Evolutionary conservation across 1,140 invertebrate species (phyloP).

Genomic region (Bombus superbus): DNA sequence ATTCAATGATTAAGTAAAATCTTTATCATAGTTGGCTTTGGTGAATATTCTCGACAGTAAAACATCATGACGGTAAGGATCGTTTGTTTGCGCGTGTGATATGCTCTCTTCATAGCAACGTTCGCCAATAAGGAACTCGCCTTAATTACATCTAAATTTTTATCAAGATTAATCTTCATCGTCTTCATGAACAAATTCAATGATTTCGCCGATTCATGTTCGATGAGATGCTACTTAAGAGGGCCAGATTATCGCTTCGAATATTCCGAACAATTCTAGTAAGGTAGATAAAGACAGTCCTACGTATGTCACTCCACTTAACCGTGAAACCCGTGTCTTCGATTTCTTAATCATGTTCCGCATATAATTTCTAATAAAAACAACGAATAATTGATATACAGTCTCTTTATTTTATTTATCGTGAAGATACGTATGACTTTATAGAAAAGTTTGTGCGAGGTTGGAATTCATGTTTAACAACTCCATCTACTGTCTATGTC

Average conservation of each 20-base stretch:
- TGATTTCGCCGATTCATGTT: conserved; percentile 52
- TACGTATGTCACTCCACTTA: not conserved
- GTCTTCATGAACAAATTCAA: conserved; percentile 69
- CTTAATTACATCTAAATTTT: conserved; percentile 34
- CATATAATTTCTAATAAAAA: not conserved
- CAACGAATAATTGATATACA: no score
- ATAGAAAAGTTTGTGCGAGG: not conserved
- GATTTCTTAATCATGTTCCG: not conserved
- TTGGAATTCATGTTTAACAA: not conserved
- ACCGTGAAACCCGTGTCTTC: not conserved
- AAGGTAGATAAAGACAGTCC: conserved; percentile 57
- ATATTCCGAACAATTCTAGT: conserved; percentile 54
- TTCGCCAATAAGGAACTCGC: conserved; percentile 37
- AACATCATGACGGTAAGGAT: conserved; percentile 55
- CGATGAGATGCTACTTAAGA: conserved; percentile 77
- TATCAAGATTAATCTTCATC: conserved; percentile 36
- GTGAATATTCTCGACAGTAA: conserved; percentile 39
- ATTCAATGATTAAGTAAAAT: not conserved
- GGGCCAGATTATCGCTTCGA: conserved; percentile 52
- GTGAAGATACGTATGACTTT: not conserved
- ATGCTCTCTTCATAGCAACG: conserved; percentile 57
- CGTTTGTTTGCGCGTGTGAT: conserved; percentile 63
- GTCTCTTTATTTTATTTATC: not conserved
- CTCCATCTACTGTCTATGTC: conserved; percentile 22
- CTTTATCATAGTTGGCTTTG: conserved; percentile 20